Base-by-base conservation (phyloP, 2,888 invertebrate genomes). In the Pecten maximus region DNA sequence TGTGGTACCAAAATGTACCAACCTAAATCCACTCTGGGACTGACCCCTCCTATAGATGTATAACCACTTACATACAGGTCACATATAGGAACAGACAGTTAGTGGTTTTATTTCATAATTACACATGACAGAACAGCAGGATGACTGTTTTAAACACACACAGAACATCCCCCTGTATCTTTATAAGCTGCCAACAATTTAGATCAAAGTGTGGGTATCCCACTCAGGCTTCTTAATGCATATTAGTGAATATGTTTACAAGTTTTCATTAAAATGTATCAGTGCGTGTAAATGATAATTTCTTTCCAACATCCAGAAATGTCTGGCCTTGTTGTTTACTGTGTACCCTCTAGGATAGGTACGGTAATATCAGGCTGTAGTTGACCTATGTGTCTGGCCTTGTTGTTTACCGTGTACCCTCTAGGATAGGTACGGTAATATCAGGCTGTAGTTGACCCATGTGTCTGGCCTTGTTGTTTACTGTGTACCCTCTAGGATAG, bases 221-320 rank as follows among this genome's bases (percentile, higher is more conserved):
- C 48, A 48, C 15, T 15, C 2, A 19, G 19, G 48, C 10, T 48
- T 60, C 23, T 60, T n/a, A 23, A 74, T 2, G 12, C 74, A 74
- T 74, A 35, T 74, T 4, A 74, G 74, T 74, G 35, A 74, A 28
- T 74, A 74, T 74, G 35, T 74, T 74, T 74, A 74, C 74, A 74
- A 74, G 35, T 74, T 74, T 74, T 28, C 10, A 74, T 74, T 74
- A 6, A 74, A 35, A 74, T 35, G 60, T n/a, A 54, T 54, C n/a
- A 8, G 54, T 54, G 54, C 54, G 8, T 54, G 19, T 74, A 28
- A 74, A 28, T 23, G 10, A 60, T 35, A 12, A 35, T 74, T 35
- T 35, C 19, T 74, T 35, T 74, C 35, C 35, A 35, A 74, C 35
- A 74, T 74, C 74, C 35, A 0, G 54, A 16, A 15, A 50, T 54